Base-by-base conservation (phyloP, 2,888 invertebrate species). In the Agriotes lineatus region DNA sequence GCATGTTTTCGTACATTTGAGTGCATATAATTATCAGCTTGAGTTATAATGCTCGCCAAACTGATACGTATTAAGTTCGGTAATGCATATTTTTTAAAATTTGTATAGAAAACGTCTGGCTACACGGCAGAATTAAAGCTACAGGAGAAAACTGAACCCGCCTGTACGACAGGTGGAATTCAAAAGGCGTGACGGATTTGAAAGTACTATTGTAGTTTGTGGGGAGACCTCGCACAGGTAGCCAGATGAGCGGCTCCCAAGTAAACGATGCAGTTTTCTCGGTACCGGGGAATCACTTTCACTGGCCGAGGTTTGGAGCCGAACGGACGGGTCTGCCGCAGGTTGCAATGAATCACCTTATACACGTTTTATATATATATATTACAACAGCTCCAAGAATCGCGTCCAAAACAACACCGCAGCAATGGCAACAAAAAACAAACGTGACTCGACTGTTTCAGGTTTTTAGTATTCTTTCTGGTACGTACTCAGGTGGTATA, bases 281-380 rank as follows among this genome's bases (percentile, higher is more conserved):
- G 39, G 57, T 57, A 57, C 57, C 57, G 33, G 9, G 9, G 42
- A 39, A 57, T 33, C 39, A 57, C 57, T 57, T 57, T 57, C 57
- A 57, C 57, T 39, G n/a, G n/a, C 30, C 50, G 16, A 16, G n/a
- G 9, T 18, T 22, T 35, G n/a, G 20, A 37, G 20, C 35, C 39
- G 37, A 52, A 33, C 16, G n/a, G n/a, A n/a, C n/a, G 2, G 35
- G 19, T 6, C 22, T 18, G 57, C 57, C 35, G 7, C 37, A 19
- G 56, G 56, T 30, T 14, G 30, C 12, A 37, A 39, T 57, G 57
- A 57, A 57, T 57, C 57, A 57, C 57, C 39, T 14, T 25, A 7
- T 14, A 39, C 39, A 39, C 19, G n/a, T 12, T n/a, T 7, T 14
- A 33, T 25, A 25, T 25, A 25, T 25, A 22, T 6, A 16, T 50